A percentile compares a stretch with the other conserved stretches of the same genome.
These are phyloP conservation scores for Melinopterus prodromus DNA, from an alignment of 2,888 invertebrate species.

Conservation along the genomic window DNA sequence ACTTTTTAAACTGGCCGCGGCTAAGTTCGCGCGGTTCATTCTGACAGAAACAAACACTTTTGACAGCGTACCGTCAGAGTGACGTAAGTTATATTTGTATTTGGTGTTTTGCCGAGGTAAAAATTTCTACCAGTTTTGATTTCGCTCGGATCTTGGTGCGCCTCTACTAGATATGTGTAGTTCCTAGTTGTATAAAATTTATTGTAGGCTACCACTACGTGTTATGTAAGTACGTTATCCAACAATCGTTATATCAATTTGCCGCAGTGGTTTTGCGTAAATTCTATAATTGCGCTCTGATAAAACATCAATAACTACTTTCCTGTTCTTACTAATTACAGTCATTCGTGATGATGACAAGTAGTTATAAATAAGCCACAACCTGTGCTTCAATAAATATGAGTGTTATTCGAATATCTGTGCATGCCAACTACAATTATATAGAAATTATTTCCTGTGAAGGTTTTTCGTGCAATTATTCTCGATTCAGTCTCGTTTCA, in stretches of 20 bases:
- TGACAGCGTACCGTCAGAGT: conserved; percentile 36
- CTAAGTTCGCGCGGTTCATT: conserved; percentile 23
- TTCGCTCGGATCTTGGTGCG: neutral
- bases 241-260: neutral
- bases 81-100: conserved; percentile 33
- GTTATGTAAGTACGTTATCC: neutral
- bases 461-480: neutral
- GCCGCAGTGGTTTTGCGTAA: neutral
- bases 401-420: neutral
- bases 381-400: conserved; percentile 9
- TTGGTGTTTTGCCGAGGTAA: conserved; percentile 9
- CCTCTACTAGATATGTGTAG: neutral
- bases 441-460: neutral
- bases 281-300: neutral
- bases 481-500: neutral
- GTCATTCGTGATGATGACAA: neutral
- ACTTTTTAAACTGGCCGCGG: neutral
- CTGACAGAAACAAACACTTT: conserved; percentile 34
- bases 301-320: neutral
- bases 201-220: neutral
- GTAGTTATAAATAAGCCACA: conserved; percentile 20
- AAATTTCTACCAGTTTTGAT: neutral
- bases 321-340: neutral
- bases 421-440: neutral
- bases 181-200: neutral